These are phyloP conservation scores for Zaprionus gabonicus DNA, from an alignment of 1,140 invertebrate species.

Conservation along the genomic window DNA sequence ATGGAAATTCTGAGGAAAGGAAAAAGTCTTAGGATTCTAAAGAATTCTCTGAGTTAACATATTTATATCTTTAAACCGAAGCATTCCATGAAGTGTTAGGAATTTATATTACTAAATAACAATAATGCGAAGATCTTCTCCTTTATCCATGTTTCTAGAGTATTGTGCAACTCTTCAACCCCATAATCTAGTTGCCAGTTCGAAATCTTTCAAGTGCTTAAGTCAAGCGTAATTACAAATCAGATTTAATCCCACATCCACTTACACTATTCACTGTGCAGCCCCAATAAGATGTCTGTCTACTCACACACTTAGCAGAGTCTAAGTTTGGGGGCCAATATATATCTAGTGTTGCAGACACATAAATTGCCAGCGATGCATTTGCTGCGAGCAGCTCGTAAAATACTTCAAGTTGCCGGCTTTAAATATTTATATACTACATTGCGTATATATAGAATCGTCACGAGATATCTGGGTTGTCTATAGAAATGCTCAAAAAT, in stretches of 20 bases:
- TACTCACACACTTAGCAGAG: constrained; percentile 22
- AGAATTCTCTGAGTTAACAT: background rate
- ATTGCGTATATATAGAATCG: constrained; percentile 22
- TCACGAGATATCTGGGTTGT: constrained; percentile 44
- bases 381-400: constrained; percentile 55
- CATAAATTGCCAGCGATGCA: constrained; percentile 62
- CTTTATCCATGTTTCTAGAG: background rate
- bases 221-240: constrained; percentile 15
- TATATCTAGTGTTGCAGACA: constrained; percentile 23
- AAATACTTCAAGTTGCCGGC: constrained; percentile 56
- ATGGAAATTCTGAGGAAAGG: background rate
- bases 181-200: background rate
- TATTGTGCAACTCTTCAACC: background rate
- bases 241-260: constrained; percentile 6
- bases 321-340: constrained; percentile 38
- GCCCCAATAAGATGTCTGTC: constrained; percentile 19
- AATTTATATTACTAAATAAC: too few species aligned
- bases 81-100: too few species aligned
- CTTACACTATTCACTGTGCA: background rate
- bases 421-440: constrained; percentile 41
- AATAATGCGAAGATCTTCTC: background rate
- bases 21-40: too few species aligned
- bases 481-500: constrained; percentile 44
- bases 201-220: background rate
- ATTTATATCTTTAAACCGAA: background rate